phyloP scores from a whole-genome alignment of 2,113 vertebrate genomes.

The Barbus barbus region DNA sequence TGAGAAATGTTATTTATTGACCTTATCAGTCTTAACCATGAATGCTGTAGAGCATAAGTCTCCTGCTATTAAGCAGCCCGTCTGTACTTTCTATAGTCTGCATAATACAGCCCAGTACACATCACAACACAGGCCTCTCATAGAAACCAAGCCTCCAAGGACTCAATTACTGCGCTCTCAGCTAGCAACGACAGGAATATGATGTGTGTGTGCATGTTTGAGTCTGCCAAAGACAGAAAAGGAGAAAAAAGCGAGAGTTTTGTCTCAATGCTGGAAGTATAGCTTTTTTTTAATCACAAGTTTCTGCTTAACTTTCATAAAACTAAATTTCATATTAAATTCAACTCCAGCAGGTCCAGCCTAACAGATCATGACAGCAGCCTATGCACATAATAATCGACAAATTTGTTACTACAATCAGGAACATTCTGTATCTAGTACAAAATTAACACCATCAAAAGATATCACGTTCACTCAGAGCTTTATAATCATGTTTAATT shows the following conservation, averaged over 20 bases:
- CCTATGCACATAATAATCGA: constrained; percentile 6
- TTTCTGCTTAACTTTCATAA: not conserved
- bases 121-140: constrained; percentile 65
- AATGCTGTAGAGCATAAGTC: constrained; percentile 14
- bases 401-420: constrained; percentile 59
- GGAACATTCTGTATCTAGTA: constrained; percentile 57
- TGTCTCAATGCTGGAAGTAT: constrained; percentile 39
- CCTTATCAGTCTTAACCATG: constrained; percentile 6
- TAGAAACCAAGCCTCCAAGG: constrained; percentile 73
- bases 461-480: constrained; percentile 57
- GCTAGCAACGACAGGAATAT: constrained; percentile 51
- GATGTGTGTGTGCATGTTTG: not conserved
- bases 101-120: constrained; percentile 71
- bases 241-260: not conserved
- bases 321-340: not conserved
- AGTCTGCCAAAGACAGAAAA: not conserved
- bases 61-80: constrained; percentile 30
- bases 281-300: not conserved
- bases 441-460: constrained; percentile 62
- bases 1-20: not conserved
- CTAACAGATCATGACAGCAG: constrained; percentile 1
- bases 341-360: not conserved
- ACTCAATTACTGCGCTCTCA: constrained; percentile 69
- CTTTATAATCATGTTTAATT: constrained; percentile 62
- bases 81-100: constrained; percentile 50